Percentiles rank a stretch among this genome's conserved stretches.
These are phyloP conservation scores for Bubo scandiacus DNA, from an alignment of 2,113 vertebrate genomes.

Conservation along the genomic window DNA sequence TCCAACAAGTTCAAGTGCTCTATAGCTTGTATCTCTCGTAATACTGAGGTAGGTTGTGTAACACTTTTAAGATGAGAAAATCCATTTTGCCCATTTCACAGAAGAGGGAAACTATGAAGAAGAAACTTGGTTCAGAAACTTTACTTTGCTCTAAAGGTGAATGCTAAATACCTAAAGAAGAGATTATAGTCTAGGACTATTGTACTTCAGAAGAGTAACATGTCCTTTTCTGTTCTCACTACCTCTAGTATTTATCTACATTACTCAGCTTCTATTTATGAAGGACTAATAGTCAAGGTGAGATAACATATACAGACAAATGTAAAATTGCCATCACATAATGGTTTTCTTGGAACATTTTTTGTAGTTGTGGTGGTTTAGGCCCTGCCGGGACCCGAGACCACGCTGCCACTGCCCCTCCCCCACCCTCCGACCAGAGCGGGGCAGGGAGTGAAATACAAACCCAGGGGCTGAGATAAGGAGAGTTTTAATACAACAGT, in stretches of 20 bases:
- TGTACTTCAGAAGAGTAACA: background rate
- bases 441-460: no score
- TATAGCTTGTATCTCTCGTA: background rate
- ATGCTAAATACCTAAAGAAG: background rate
- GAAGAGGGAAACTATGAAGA: background rate
- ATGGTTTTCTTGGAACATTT: background rate
- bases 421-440: no score
- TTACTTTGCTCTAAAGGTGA: background rate
- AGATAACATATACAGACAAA: background rate
- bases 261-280: background rate
- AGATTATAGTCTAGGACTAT: background rate
- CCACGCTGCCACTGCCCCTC: no score
- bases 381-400: no score
- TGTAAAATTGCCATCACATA: background rate
- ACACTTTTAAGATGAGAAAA: background rate
- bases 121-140: background rate
- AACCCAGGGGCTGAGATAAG: no score
- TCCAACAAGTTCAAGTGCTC: background rate
- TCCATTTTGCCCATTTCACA: background rate
- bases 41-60: background rate
- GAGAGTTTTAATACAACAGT: no score
- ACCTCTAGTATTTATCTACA: background rate
- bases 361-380: background rate
- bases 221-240: background rate
- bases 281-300: background rate